Base-by-base conservation (phyloP, 2,113 vertebrate species). In the Oreochromis tanganicae region DNA sequence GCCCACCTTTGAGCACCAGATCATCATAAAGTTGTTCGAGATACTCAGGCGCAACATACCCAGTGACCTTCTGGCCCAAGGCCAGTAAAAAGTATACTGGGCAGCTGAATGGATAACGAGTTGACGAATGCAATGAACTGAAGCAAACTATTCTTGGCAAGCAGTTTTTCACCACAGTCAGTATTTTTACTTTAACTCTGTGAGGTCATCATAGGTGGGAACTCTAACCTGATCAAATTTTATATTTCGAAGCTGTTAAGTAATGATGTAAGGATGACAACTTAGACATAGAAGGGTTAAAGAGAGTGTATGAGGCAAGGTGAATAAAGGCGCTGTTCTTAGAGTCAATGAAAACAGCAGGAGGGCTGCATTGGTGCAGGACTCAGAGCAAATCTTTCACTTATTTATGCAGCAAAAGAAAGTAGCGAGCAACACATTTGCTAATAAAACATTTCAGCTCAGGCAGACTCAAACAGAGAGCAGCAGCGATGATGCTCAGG, bases 81-180 rank as follows among this genome's bases (percentile, higher is more conserved):
- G 38, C 38, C 66, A 24, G 66, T 27, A 71, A 71, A 71, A 71
- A 14, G 36, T 43, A 43, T 24, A 41, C 21, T 71, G 66, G 13
- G 66, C 38, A 43, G 36, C 34, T 71, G 36, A n/a, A 5, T 71
- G 36, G n/a, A 41, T 41, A 43, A 43, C 8, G 36, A 68, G 36
- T 24, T 14, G 11, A 14, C 5, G 4, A 41, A 43, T 43, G 36
- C 36, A 9, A 41, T 0, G 6, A 71, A 24, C 36, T 43, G 12
- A 9, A 71, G 66, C 13, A 71, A 71, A 43, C 66, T 43, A 9
- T 71, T 43, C 13, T 43, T 71, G 21, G 66, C n/a, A 71, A 16
- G 66, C 21, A 0, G 38, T 71, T 43, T 71, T 24, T 43, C 66
- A 14, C 66, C 66, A 16, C 0, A 71, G 66, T 71, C 13, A 2